These are phyloP conservation scores for Petrolisthes cinctipes DNA, from an alignment of 2,888 invertebrate genomes.

Conservation along the genomic window DNA sequence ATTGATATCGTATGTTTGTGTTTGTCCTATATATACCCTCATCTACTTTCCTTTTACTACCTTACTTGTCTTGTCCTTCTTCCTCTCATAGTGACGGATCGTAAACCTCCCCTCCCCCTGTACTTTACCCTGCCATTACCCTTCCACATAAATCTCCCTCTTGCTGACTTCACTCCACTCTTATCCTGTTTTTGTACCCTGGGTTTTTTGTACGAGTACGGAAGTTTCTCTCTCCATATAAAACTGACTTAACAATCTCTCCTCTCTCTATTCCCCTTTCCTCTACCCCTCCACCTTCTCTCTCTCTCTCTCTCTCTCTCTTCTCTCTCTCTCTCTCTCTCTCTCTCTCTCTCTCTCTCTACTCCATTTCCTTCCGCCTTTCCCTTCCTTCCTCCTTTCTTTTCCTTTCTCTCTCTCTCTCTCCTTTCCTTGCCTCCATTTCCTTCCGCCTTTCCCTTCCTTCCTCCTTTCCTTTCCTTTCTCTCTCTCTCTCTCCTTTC, in stretches of 20 bases:
- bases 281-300: neutral
- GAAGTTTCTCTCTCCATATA: no score
- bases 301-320: constrained; percentile 4
- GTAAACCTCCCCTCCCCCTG: neutral
- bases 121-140: neutral
- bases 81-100: no score
- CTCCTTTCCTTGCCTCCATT: neutral
- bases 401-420: neutral
- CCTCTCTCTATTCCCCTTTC: neutral
- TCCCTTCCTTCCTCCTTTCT: neutral
- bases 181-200: neutral
- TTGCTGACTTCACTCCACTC: neutral
- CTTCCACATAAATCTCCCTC: neutral
- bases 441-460: neutral
- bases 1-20: no score
- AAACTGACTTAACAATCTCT: neutral
- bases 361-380: neutral
- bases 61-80: no score
- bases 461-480: neutral
- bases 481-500: neutral
- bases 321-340: neutral
- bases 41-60: no score
- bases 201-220: neutral
- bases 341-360: neutral
- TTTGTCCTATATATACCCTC: no score